Evolutionary conservation across 2,888 invertebrate genomes (phyloP), one percentile per base, ranked within the genome.

Genomic region (Dendrolimus pini): DNA sequence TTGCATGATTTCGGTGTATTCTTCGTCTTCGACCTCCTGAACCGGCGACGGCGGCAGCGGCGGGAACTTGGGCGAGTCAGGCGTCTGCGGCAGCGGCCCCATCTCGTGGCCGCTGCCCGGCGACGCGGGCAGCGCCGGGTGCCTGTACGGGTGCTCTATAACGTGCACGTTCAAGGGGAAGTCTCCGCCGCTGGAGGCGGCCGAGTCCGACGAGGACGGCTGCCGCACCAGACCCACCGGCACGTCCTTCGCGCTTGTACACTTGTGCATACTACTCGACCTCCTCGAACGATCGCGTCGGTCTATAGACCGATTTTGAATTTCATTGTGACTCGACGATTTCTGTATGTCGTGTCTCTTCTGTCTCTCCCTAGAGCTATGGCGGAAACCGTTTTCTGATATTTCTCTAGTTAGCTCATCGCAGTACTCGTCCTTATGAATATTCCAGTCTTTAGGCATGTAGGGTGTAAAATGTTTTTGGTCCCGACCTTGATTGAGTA

Each of bases 11-110:
- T 95, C 95, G 41, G 94, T 93, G 70, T 94, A 94, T 71, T 95
- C 47, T 47, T 47, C 95, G 69, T 95, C 94, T 69, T 94, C 93
- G 60, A 94, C 94, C 83, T 95, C 96, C 80, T 95, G 95, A 9
- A 95, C 95, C 0, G 96, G 96, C 0, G 96, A 96, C 0, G 96
- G 96, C 9, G 96, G 96, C 61, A 96, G 83, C 52, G 96, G 96
- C 18, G 96, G 96, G 74, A 96, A 94, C 56, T 85, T 89, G 7
- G 91, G 91, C 1, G 91, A 91, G 57, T 90, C 91, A 14, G 91
- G 91, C 1, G 91, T 90, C 64, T 83, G 88, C 13, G 91, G 91
- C 47, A 91, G 67, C 6, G 91, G 91, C 1, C 91, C 91, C 77
- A 88, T 79, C 13, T 91, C 91, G 60, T 85, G 91, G 7, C 67